Percentiles rank a stretch among this genome's conserved stretches.
phyloP scores from a whole-genome alignment of 2,113 vertebrate species.

The Dasyornis broadbenti region DNA sequence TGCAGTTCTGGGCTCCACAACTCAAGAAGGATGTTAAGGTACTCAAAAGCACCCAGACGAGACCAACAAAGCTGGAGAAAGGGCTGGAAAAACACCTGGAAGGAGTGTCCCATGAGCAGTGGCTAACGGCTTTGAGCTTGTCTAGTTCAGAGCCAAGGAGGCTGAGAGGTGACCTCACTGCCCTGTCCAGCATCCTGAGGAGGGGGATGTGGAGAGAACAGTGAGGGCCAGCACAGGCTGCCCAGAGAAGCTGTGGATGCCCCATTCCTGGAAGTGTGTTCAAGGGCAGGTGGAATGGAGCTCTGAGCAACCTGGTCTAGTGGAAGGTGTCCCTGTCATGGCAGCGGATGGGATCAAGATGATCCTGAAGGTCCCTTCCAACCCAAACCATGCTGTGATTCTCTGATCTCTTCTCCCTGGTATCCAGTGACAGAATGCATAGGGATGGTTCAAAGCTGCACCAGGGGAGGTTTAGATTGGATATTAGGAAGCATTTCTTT shows the following conservation, averaged over 20 bases:
- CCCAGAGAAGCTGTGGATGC: background rate
- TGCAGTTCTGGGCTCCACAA: background rate
- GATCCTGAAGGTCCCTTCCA: background rate
- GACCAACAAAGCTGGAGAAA: background rate
- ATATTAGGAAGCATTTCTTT: background rate
- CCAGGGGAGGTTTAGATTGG: background rate
- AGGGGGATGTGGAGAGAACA: background rate
- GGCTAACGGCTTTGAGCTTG: background rate
- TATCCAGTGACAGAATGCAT: background rate
- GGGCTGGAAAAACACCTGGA: background rate
- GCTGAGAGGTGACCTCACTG: background rate
- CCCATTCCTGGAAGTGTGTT: background rate
- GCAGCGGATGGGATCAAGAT: background rate
- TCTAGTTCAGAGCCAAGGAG: background rate
- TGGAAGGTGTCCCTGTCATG: background rate
- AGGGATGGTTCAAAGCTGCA: background rate
- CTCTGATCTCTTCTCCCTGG: background rate
- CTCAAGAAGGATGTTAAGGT: background rate
- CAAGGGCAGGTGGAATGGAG: background rate
- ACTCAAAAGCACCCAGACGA: accelerated
- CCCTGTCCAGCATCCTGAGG: background rate
- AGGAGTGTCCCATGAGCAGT: background rate
- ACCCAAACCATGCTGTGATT: background rate
- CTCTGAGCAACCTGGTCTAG: background rate
- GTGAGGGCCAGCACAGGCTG: background rate